phyloP scores from a whole-genome alignment of 2,113 vertebrate species.

The Isurus oxyrinchus region DNA sequence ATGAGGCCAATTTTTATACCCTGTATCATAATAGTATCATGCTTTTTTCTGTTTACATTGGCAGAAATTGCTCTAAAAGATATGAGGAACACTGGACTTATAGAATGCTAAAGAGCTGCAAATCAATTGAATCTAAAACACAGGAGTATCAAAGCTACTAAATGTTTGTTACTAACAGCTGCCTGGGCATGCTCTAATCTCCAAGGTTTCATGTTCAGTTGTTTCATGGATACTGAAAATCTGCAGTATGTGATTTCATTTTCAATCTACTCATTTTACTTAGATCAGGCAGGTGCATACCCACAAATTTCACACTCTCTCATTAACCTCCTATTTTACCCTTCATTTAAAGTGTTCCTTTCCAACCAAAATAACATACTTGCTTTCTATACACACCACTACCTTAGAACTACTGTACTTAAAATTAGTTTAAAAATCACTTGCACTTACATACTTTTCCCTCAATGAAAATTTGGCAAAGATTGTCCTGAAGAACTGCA shows the following conservation, averaged over 20 bases:
- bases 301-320: not conserved
- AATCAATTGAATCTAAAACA: slow-evolving; percentile 3
- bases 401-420: not conserved
- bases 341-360: not conserved
- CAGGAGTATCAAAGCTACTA: not conserved
- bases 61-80: not conserved
- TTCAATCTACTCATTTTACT: not conserved
- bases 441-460: not conserved
- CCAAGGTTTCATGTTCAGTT: not conserved
- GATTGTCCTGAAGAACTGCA: not conserved
- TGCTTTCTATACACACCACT: not conserved
- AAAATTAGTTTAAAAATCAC: not conserved
- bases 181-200: not conserved
- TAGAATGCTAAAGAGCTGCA: not conserved
- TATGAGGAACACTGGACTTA: not conserved
- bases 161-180: not conserved
- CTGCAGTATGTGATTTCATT: not conserved
- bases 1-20: not conserved
- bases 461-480: not conserved
- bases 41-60: not conserved
- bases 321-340: not conserved
- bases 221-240: slow-evolving; percentile 6
- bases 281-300: not conserved
- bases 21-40: not conserved
- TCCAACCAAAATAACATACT: not conserved